phyloP scores from a whole-genome alignment of 2,797 vertebrate species.

The Fundulus diaphanus region DNA sequence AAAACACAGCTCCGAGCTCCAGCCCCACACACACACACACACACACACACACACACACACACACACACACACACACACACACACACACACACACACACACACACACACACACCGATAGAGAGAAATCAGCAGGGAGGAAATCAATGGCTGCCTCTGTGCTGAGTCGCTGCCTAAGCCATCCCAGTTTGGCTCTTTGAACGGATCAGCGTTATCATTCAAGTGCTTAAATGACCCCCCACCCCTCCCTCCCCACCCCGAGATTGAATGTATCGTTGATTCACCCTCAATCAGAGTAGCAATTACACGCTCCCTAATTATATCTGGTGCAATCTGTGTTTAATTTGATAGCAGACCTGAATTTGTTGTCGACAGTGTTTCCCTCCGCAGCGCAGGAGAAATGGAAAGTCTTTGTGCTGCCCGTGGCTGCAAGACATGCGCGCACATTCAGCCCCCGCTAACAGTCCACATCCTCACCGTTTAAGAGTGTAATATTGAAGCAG shows the following conservation, averaged over 20 bases:
- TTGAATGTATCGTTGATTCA: slow-evolving; percentile 39
- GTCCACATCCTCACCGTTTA: slow-evolving; percentile 4
- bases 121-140: slow-evolving; percentile 48
- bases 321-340: slow-evolving; percentile 53
- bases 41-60: slow-evolving; percentile 17
- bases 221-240: slow-evolving; percentile 24
- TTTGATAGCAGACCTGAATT: slow-evolving; percentile 53
- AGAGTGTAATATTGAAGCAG: not conserved
- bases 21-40: slow-evolving; percentile 27
- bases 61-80: slow-evolving; percentile 22
- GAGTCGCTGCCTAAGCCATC: slow-evolving; percentile 23
- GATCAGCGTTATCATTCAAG: slow-evolving; percentile 11
- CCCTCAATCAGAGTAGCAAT: slow-evolving; percentile 44
- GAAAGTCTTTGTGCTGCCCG: slow-evolving; percentile 36
- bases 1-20: slow-evolving; percentile 41
- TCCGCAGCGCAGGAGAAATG: slow-evolving; percentile 34
- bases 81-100: slow-evolving; percentile 13
- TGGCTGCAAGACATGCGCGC: not conserved
- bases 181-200: slow-evolving; percentile 10
- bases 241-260: not conserved
- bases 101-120: slow-evolving; percentile 13
- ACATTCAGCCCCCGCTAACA: not conserved
- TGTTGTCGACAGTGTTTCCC: slow-evolving; percentile 38
- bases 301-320: slow-evolving; percentile 59
- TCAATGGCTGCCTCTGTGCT: slow-evolving; percentile 45